Evolutionary conservation across 2,888 invertebrate genomes (phyloP).

Genomic region (Oeneis ivallda): DNA sequence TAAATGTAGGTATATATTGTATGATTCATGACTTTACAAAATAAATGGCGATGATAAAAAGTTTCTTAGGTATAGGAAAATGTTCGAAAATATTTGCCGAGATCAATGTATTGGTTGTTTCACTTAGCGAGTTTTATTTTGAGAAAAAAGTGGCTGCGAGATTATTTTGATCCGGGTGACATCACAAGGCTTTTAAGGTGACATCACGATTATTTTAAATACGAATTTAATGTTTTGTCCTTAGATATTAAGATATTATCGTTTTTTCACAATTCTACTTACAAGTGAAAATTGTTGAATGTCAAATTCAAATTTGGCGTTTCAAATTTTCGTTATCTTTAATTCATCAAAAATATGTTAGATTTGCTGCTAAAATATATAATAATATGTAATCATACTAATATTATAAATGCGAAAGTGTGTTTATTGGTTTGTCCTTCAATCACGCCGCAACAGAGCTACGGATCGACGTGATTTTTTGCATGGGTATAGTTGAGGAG

Average conservation of each 20-base stretch:
- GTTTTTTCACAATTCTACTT: no score
- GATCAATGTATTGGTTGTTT: constrained; percentile 15
- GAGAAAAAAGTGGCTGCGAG: constrained; percentile 4
- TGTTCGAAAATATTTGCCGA: not conserved
- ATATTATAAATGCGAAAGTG: no score
- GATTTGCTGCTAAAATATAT: not conserved
- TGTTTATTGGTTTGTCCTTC: no score
- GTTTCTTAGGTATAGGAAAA: not conserved
- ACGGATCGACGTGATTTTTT: no score
- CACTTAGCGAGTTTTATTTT: constrained; percentile 11
- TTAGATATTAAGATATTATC: no score
- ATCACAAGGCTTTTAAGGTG: constrained; percentile 33
- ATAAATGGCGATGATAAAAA: not conserved
- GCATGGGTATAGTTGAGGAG: no score
- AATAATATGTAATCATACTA: no score
- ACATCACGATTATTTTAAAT: constrained; percentile 34
- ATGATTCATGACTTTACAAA: not conserved
- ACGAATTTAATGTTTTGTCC: not conserved
- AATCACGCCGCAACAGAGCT: no score
- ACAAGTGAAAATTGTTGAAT: no score
- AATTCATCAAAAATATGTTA: no score
- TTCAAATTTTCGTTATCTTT: no score
- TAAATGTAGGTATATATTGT: not conserved
- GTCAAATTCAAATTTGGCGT: no score
- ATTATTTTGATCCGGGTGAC: constrained; percentile 31